phyloP scores from a whole-genome alignment of 2,888 invertebrate species.

The Schizotus pectinicornis region DNA sequence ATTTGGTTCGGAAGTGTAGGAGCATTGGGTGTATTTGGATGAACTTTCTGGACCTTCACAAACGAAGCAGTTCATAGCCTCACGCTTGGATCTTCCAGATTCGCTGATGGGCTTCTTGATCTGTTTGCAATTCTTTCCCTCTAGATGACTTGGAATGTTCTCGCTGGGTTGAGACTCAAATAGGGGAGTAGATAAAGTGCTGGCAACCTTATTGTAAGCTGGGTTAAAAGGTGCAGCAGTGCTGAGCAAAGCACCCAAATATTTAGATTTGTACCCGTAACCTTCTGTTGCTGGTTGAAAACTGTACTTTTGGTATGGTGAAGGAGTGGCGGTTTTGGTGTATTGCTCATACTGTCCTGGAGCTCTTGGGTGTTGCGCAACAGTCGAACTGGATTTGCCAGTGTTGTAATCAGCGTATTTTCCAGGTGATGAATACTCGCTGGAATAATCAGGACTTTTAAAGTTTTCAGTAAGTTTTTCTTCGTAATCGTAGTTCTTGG shows the following conservation, averaged over 20 bases:
- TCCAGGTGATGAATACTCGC: slow-evolving; percentile 16
- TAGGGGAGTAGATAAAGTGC: slow-evolving; percentile 16
- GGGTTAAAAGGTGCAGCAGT: slow-evolving; percentile 42
- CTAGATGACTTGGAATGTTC: slow-evolving; percentile 37
- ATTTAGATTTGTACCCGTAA: slow-evolving; percentile 29
- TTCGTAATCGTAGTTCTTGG: slow-evolving; percentile 26
- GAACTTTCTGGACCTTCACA: slow-evolving; percentile 63
- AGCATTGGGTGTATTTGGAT: slow-evolving; percentile 65
- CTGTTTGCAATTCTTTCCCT: slow-evolving; percentile 65
- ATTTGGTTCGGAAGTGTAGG: slow-evolving; percentile 62
- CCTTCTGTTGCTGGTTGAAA: slow-evolving; percentile 46
- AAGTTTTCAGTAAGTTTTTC: slow-evolving; percentile 28
- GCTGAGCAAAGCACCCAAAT: slow-evolving; percentile 40
- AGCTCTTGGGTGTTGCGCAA: slow-evolving; percentile 43
- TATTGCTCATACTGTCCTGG: slow-evolving; percentile 31
- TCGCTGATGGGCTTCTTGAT: slow-evolving; percentile 62
- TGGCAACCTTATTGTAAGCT: slow-evolving; percentile 60
- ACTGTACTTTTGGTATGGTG: slow-evolving; percentile 55
- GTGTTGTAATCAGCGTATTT: slow-evolving; percentile 41
- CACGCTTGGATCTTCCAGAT: slow-evolving; percentile 43
- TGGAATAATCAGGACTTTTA: slow-evolving; percentile 11
- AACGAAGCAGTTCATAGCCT: slow-evolving; percentile 62
- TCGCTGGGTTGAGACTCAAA: slow-evolving; percentile 42
- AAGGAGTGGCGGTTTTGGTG: slow-evolving; percentile 34
- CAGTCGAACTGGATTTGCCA: slow-evolving; percentile 46